phyloP scores from a whole-genome alignment of 2,113 vertebrate species.

The Hippotragus niger region DNA sequence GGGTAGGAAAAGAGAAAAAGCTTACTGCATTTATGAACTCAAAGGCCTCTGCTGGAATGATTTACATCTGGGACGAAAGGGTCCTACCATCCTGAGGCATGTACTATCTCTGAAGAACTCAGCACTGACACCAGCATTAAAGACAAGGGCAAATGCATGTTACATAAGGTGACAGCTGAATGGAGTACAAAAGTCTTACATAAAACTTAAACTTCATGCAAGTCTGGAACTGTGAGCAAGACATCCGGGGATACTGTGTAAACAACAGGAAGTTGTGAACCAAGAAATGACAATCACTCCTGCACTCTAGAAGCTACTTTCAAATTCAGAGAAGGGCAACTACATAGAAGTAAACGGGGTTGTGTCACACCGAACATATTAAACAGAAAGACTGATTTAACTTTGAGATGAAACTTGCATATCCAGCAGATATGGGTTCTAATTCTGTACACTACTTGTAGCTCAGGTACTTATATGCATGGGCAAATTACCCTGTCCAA shows the following conservation, averaged over 20 bases:
- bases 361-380: not conserved
- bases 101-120: not conserved
- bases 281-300: not conserved
- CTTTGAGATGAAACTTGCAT: not conserved
- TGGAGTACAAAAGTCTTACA: not conserved
- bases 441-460: not conserved
- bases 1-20: not conserved
- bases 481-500: not conserved
- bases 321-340: not conserved
- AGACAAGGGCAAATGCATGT: not conserved
- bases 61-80: not conserved
- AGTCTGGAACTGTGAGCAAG: not conserved
- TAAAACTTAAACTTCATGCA: slow-evolving; percentile 4
- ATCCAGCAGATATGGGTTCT: not conserved
- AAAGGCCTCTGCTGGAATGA: not conserved
- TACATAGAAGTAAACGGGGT: not conserved
- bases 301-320: not conserved
- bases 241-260: not conserved
- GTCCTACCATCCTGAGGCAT: not conserved
- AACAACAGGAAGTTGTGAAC: not conserved
- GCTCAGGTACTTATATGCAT: not conserved
- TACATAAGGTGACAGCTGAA: not conserved
- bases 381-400: not conserved
- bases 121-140: not conserved
- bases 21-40: not conserved